Conservation (phyloP, 2,888 invertebrate genomes). For the Heteropelma amictum region DNA sequence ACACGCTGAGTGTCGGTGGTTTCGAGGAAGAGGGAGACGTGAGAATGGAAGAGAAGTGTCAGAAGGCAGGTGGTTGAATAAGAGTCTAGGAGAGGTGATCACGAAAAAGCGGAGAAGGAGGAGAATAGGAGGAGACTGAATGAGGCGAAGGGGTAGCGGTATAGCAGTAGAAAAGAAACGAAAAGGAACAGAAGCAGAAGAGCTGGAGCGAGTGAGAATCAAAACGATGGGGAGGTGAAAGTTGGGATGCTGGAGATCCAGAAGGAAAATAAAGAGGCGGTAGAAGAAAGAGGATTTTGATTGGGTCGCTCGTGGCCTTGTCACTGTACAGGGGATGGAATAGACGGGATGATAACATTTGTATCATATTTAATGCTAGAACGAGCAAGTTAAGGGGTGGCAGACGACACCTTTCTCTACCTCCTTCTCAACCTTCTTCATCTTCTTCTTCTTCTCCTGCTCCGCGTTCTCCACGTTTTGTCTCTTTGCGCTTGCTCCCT, state of each 20-base stretch:
- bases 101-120: conserved; percentile 42
- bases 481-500: conserved; percentile 52
- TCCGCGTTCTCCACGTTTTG: conserved; percentile 49
- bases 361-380: conserved; percentile 75
- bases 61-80: conserved; percentile 55
- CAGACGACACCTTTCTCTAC: conserved; percentile 61
- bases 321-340: conserved; percentile 63
- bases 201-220: conserved; percentile 12
- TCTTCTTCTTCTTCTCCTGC: conserved; percentile 44
- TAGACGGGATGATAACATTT: conserved; percentile 76
- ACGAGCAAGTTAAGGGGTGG: conserved; percentile 72
- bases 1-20: conserved; percentile 54
- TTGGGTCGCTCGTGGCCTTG: conserved; percentile 53
- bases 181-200: conserved; percentile 15
- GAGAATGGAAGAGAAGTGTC: conserved; percentile 28
- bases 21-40: conserved; percentile 61
- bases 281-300: conserved; percentile 32
- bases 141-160: conserved; percentile 1
- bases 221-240: conserved; percentile 5
- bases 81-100: conserved; percentile 59
- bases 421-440: conserved; percentile 53
- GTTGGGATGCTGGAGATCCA: conserved; percentile 9
- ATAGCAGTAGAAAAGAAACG: background rate
- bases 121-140: conserved; percentile 19
- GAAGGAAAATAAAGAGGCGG: background rate